phyloP scores from a whole-genome alignment of 2,113 vertebrate genomes.

The Caretta caretta region DNA sequence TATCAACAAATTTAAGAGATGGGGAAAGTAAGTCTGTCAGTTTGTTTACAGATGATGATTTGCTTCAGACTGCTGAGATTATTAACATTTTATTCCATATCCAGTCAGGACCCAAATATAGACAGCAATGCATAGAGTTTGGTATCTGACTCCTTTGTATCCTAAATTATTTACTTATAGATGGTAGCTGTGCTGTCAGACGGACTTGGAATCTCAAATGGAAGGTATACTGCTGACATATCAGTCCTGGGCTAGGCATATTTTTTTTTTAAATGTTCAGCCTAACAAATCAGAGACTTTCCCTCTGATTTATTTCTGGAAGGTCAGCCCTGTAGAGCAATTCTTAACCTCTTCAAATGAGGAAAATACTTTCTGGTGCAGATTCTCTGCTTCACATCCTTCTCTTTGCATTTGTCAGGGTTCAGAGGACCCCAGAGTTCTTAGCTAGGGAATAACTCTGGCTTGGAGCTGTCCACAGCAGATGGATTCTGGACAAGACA shows the following conservation, averaged over 20 bases:
- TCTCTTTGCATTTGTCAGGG: not conserved
- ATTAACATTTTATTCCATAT: not conserved
- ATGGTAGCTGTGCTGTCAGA: not conserved
- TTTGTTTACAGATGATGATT: not conserved
- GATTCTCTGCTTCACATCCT: not conserved
- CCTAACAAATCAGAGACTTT: not conserved
- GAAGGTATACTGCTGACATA: not conserved
- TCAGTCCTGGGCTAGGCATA: not conserved
- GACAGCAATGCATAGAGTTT: not conserved
- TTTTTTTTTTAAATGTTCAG: not conserved
- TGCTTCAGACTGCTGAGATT: not conserved
- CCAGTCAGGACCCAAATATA: not conserved
- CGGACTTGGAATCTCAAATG: not conserved
- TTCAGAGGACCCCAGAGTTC: not conserved
- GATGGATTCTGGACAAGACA: not conserved
- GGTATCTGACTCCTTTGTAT: not conserved
- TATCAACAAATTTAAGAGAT: not conserved
- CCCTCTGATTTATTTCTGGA: slow-evolving; percentile 8
- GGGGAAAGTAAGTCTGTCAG: not conserved
- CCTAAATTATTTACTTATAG: not conserved
- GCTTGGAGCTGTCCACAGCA: not conserved
- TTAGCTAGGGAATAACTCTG: not conserved
- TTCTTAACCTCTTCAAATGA: not conserved
- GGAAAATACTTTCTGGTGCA: not conserved
- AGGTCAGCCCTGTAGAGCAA: not conserved